phyloP scores from a whole-genome alignment of 1,140 invertebrate species.

The Calycopis cecrops region DNA sequence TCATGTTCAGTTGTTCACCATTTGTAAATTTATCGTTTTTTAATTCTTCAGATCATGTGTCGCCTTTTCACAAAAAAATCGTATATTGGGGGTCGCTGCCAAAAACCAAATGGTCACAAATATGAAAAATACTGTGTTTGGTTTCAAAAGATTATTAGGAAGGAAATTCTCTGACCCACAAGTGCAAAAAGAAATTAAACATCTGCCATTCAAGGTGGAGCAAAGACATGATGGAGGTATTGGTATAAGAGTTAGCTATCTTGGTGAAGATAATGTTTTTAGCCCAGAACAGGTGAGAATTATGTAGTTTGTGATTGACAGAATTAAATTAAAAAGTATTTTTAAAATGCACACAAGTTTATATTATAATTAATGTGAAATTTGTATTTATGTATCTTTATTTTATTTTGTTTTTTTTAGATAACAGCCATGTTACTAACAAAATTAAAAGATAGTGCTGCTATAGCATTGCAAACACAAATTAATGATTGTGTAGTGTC shows the following conservation, averaged over 20 bases:
- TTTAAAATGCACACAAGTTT: not conserved
- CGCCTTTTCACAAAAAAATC: constrained; percentile 93
- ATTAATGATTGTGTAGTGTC: constrained; percentile 98
- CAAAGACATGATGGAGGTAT: constrained; percentile 83
- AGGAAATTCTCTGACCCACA: constrained; percentile 90
- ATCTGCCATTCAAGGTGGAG: constrained; percentile 85
- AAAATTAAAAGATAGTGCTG: constrained; percentile 95
- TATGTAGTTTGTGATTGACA: constrained; percentile 5
- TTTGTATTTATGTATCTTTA: not conserved
- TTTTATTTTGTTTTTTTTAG: constrained; percentile 32
- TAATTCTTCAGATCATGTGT: constrained; percentile 90
- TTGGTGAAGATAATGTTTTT: constrained; percentile 90
- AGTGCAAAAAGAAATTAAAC: constrained; percentile 86
- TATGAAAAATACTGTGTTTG: constrained; percentile 96
- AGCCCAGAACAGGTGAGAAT: constrained; percentile 87
- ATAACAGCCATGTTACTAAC: constrained; percentile 97
- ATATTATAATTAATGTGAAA: not conserved
- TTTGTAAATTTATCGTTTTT: not conserved
- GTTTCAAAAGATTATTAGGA: constrained; percentile 95
- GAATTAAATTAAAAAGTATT: no score
- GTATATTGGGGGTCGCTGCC: constrained; percentile 95
- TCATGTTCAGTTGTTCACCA: not conserved
- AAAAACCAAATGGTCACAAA: constrained; percentile 98
- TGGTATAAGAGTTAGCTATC: constrained; percentile 91
- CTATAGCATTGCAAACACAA: constrained; percentile 89